Conservation (phyloP, 2,797 vertebrate species). For the Clamator glandarius region DNA sequence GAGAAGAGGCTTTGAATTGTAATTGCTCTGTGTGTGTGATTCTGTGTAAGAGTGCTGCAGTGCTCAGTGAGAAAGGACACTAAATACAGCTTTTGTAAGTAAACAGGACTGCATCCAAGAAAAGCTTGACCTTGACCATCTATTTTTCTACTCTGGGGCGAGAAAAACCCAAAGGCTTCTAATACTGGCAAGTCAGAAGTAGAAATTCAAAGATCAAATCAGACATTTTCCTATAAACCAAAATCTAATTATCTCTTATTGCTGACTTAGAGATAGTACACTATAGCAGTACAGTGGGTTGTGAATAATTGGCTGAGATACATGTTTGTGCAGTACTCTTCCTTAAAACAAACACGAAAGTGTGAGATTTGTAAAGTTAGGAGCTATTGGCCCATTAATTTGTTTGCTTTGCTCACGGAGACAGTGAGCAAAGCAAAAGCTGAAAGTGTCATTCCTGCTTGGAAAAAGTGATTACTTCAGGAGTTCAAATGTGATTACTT, state of each 20-base stretch:
- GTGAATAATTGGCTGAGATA: not conserved
- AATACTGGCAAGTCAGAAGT: not conserved
- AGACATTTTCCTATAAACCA: not conserved
- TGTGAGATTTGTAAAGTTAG: not conserved
- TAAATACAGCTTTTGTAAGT: not conserved
- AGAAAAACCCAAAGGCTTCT: not conserved
- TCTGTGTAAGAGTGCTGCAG: not conserved
- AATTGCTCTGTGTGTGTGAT: no score
- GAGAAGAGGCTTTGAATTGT: not conserved
- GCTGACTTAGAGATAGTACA: not conserved
- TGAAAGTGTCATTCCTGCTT: not conserved
- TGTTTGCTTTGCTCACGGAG: not conserved
- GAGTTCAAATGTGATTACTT: not conserved
- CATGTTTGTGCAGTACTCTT: not conserved
- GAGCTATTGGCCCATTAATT: not conserved
- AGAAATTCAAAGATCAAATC: slow-evolving; percentile 5
- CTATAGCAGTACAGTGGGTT: not conserved
- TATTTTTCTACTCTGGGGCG: not conserved
- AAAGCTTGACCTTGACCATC: not conserved
- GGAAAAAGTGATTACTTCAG: not conserved
- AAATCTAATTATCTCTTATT: not conserved
- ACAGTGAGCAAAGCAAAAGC: not conserved
- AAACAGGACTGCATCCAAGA: not conserved
- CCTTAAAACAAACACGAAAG: not conserved
- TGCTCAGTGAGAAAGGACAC: not conserved